Base-by-base conservation (phyloP, 2,888 invertebrate species). In the Microdon myrmicae region DNA sequence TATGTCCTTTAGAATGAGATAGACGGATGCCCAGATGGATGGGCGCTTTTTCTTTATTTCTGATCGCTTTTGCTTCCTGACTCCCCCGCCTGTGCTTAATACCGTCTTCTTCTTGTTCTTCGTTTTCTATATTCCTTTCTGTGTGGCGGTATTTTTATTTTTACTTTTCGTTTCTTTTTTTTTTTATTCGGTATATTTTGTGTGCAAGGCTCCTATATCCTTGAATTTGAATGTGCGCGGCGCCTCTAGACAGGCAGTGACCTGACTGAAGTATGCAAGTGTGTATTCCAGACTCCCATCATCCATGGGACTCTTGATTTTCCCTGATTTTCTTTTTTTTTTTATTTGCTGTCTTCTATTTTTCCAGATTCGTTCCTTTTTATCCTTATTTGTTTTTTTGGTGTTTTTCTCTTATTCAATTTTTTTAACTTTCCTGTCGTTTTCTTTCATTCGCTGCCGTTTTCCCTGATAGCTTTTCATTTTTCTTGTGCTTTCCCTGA, bases 151-250 rank as follows among this genome's bases (percentile, higher is more conserved):
- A 38, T 41, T 59, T 41, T 47, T 23, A 22, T n/a, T n/a, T 38
- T 38, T 55, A 38, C 37, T 59, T 41, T 47, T 23, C 28, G n/a
- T n/a, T 38, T 38, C 10, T 8, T 12, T 9, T 17, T 4, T 47
- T 28, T 20, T 22, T 26, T 44, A 34, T 29, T 35, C 43, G 19
- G 44, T 28, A n/a, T n/a, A n/a, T 25, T 51, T 34, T 43, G 43
- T 53, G 47, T 51, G 45, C 64, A 64, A 64, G 64, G 64, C 56
- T 64, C 58, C 58, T 64, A 58, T 58, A 64, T 64, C 64, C 64
- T 64, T 64, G 64, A 64, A 64, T 64, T 64, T 64, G 64, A 64
- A 64, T 64, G 64, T 64, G 64, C 64, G 64, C 64, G 64, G 56
- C 47, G 58, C 64, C 64, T 58, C 58, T 64, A 64, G 64, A 64